Base-by-base conservation (phyloP, 2,113 vertebrate species). In the Rhombomys opimus region DNA sequence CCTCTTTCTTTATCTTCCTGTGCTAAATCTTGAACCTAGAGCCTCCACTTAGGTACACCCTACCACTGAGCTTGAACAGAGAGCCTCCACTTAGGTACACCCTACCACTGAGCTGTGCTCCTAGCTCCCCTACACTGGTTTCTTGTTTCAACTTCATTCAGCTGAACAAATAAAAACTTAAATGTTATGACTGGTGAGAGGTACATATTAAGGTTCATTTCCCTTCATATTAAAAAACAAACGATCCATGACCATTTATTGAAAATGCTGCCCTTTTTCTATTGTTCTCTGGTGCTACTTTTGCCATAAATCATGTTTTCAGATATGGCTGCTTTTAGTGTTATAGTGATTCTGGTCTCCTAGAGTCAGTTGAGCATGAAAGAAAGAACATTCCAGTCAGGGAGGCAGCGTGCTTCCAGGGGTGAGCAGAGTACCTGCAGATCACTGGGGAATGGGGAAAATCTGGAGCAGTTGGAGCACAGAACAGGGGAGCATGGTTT, bases 61-160 rank as follows among this genome's bases (percentile, higher is more conserved):
- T 13, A 54, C 6, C 18, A 23, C 85, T 87, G 46, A 70, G 30
- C 35, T 52, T 70, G 30, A 54, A 87, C 41, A 5, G n/a, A 54
- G 32, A 41, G 30, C 10, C 18, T 70, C 65, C 30, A 23, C 65
- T 17, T n/a, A 52, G 17, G 46, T 22, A 35, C 11, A 23, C 18
- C 30, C 18, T 13, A 54, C 6, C 18, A 23, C 65, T 87, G 46
- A 70, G 30, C 41, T 30, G 25, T 52, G 46, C 14, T n/a, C 12
- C 85, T 50, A 70, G 32, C 18, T 20, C 46, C 54, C 65, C 46
- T 54, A 87, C 46, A 73, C 25, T 73, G 68, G 30, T 14, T 78
- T 90, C n/a, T n/a, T 25, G 25, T 59, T 93, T 90, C 61, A 70
- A 70, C 30, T 9, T 54, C 23, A 65, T 90, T 94, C 80, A 88